A percentile compares a stretch with the other conserved stretches of the same genome.
These are phyloP conservation scores for Pecten maximus DNA, from an alignment of 2,888 invertebrate species.

Conservation along the genomic window DNA sequence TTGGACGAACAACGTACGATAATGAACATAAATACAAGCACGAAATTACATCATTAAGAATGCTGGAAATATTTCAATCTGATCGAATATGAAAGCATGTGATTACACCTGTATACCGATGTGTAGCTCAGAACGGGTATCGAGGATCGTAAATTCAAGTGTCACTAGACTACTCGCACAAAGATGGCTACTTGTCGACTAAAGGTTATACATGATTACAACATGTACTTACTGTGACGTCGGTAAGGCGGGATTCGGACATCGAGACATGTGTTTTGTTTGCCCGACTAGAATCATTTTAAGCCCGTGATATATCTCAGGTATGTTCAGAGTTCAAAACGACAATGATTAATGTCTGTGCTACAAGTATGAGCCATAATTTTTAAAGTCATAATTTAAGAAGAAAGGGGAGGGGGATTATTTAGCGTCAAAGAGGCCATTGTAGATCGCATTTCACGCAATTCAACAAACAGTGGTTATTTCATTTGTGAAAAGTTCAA, in stretches of 20 bases:
- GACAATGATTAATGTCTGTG: constrained; percentile 6
- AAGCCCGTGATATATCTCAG: background rate
- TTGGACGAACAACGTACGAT: background rate
- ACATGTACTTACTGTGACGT: background rate
- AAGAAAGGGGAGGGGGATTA: background rate
- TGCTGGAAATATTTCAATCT: background rate
- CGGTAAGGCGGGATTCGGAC: background rate
- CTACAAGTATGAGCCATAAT: constrained; percentile 28
- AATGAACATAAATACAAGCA: background rate
- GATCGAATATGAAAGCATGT: background rate
- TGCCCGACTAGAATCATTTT: background rate
- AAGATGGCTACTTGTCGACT: background rate
- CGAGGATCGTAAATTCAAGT: too few relatives aligned
- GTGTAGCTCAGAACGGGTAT: background rate
- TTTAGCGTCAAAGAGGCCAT: background rate
- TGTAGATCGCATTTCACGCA: constrained; percentile 21
- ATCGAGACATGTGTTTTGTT: background rate
- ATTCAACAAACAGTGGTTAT: constrained; percentile 27
- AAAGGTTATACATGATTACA: background rate
- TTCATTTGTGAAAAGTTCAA: constrained; percentile 28
- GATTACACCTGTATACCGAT: background rate
- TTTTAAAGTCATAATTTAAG: constrained; percentile 22
- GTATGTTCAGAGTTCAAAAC: background rate
- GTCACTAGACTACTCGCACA: background rate
- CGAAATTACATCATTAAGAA: background rate